Conservation (phyloP, 2,797 vertebrate species). For the Chelmon rostratus region DNA sequence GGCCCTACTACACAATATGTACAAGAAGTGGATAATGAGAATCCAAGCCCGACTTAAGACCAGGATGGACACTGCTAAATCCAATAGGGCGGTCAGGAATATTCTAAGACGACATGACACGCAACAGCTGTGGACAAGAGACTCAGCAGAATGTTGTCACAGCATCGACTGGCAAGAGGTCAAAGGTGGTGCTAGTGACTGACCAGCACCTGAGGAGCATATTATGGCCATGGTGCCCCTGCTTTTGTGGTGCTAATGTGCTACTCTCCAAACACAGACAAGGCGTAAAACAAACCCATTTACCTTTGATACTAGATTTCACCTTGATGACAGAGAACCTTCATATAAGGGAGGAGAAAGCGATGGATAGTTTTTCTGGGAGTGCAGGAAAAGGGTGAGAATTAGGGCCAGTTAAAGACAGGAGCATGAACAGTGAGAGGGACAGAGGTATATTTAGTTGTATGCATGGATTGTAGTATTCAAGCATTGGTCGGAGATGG, state of each 20-base stretch:
- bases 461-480: neutral
- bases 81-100: too few relatives aligned
- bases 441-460: neutral
- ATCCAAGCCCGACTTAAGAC: too few relatives aligned
- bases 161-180: too few relatives aligned
- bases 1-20: too few relatives aligned
- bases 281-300: slow-evolving; percentile 4
- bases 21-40: too few relatives aligned
- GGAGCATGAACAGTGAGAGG: neutral
- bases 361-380: neutral
- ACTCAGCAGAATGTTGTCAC: too few relatives aligned
- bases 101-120: too few relatives aligned
- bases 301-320: neutral
- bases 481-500: neutral
- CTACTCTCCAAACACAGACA: neutral
- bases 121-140: too few relatives aligned
- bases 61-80: too few relatives aligned
- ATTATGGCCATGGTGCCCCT: too few relatives aligned
- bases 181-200: too few relatives aligned
- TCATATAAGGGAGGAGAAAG: neutral
- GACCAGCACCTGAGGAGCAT: too few relatives aligned
- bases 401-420: neutral
- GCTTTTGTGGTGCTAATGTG: neutral
- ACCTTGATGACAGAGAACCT: neutral
- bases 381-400: neutral